A percentile compares a stretch with the other conserved stretches of the same genome.
Evolutionary conservation across 1,140 invertebrate genomes (phyloP).

Genomic region (Lordiphosa stackelbergi): DNA sequence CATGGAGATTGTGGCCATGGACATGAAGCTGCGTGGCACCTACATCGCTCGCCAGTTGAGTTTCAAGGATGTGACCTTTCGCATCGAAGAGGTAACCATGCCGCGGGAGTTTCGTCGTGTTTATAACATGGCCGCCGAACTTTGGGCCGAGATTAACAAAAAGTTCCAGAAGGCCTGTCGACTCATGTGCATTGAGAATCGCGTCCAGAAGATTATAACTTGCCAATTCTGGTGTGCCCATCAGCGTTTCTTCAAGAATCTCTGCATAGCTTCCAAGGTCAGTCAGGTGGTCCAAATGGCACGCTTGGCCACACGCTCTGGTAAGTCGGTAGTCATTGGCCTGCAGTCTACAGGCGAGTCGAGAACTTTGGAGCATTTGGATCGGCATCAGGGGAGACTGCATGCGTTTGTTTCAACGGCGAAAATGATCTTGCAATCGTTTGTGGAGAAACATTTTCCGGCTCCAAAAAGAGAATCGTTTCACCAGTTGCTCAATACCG

Average conservation of each 20-base stretch:
- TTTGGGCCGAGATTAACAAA: conserved; percentile 96
- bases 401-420: conserved; percentile 98
- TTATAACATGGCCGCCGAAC: conserved; percentile 94
- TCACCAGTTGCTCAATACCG: conserved; percentile 77
- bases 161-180: conserved; percentile 96
- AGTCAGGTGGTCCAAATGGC: conserved; percentile 88
- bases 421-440: conserved; percentile 94
- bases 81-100: conserved; percentile 96
- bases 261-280: conserved; percentile 98
- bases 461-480: conserved; percentile 92
- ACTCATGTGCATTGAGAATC: conserved; percentile 92
- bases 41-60: conserved; percentile 99
- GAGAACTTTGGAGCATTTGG: conserved; percentile 95
- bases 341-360: conserved; percentile 99
- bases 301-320: conserved; percentile 93
- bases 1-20: conserved; percentile 99
- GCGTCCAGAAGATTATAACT: conserved; percentile 96
- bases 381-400: conserved; percentile 95
- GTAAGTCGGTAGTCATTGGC: conserved; percentile 99
- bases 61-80: conserved; percentile 96
- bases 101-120: conserved; percentile 89
- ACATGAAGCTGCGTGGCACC: conserved; percentile 99
- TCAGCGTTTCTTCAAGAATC: conserved; percentile 99
- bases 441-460: conserved; percentile 98
- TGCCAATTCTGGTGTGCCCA: conserved; percentile 99